Conservation (phyloP, 2,888 invertebrate species). For the Andrena hattorfiana region DNA sequence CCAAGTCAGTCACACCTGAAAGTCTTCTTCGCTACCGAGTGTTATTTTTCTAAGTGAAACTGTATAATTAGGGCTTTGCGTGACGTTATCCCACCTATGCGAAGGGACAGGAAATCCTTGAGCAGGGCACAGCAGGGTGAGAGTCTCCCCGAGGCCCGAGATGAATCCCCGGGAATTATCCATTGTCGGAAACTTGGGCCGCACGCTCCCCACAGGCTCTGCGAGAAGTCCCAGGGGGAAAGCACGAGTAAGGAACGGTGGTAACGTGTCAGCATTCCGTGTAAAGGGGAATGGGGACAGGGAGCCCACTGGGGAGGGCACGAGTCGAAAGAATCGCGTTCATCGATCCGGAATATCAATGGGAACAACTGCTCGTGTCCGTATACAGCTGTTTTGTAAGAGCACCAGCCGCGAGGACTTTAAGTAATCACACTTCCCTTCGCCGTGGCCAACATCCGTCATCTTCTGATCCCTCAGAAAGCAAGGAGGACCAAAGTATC, state of each 20-base stretch:
- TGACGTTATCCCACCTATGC: constrained; percentile 84
- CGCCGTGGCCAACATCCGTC: not conserved
- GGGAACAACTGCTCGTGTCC: not conserved
- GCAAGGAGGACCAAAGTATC: not conserved
- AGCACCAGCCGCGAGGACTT: not conserved
- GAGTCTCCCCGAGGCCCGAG: constrained; percentile 80
- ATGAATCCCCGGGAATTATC: constrained; percentile 85
- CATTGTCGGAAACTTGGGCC: constrained; percentile 88
- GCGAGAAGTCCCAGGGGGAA: constrained; percentile 67
- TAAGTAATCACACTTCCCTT: not conserved
- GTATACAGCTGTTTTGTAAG: not conserved
- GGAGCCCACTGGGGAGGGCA: constrained; percentile 61
- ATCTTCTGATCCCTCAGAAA: constrained; percentile 22
- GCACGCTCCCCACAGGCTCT: constrained; percentile 92
- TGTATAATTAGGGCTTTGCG: no score
- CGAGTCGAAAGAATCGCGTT: not conserved
- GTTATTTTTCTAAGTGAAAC: no score
- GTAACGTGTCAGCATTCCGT: not conserved
- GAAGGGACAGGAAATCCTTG: constrained; percentile 86
- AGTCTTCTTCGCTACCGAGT: not conserved
- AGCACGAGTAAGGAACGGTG: constrained; percentile 48
- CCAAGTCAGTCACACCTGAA: not conserved
- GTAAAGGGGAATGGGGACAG: constrained; percentile 56
- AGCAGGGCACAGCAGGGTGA: constrained; percentile 86
- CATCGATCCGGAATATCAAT: not conserved